Evolutionary conservation across 2,797 vertebrate genomes (phyloP), one percentile per base, ranked within the genome.

Genomic region (Ciconia nigra): DNA sequence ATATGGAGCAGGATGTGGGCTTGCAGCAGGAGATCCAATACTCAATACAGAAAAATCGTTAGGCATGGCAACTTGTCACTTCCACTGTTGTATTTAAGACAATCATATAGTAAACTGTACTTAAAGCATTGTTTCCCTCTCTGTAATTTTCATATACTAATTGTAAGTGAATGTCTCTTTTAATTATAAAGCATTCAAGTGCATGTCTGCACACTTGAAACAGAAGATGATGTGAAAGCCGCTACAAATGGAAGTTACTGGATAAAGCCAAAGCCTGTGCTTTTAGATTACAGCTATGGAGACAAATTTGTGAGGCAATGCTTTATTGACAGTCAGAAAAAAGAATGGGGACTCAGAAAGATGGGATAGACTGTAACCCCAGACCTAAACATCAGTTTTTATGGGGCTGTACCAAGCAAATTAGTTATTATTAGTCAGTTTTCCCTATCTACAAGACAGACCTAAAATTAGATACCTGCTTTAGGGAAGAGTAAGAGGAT

Each of bases 381-480:
- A 90, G 71, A 80, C 46, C 31, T 74, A 41, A 73, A 63, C 35
- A 58, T 42, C 9, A 29, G 11, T 26, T 76, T 91, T 95, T 84
- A 57, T 26, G 16, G 28, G 31, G 15, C 29, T 74, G 13, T 78
- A 89, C 83, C 46, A 87, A 87, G 49, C 13, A 91, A 87, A 93
- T 94, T 80, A 47, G 47, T 87, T 69, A 28, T 46, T 72, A 42
- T 83, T 71, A 77, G 46, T 94, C 78, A 42, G 35, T 93, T 93
- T 94, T 96, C 44, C 77, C 67, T 79, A 26, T 92, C 86, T 92
- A 28, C 42, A 74, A 74, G 89, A 78, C 47, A 85, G 83, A 83
- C 65, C 11, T 80, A 94, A 96, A 96, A 95, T 81, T 83, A 77
- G 65, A 85, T 87, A 91, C 86, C 86, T 82, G 28, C 16, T 80